A percentile compares a stretch with the other conserved stretches of the same genome.
Conservation (phyloP, 2,113 vertebrate genomes). For the Murina feae region DNA sequence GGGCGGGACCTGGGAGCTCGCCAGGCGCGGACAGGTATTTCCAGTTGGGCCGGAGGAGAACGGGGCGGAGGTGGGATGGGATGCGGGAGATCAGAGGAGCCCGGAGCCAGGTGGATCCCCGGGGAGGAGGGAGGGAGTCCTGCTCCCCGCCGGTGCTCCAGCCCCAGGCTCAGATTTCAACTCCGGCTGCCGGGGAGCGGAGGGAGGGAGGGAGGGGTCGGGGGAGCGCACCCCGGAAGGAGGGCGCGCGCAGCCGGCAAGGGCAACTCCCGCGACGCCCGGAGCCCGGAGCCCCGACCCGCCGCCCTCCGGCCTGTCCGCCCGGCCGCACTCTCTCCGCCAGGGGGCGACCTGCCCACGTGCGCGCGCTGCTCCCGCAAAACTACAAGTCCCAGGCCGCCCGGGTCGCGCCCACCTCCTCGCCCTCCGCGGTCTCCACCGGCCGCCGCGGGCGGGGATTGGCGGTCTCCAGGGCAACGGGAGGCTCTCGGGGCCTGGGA, state of each 20-base stretch:
- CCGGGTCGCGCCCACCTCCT: constrained; percentile 20
- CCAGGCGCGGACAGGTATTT: constrained; percentile 69
- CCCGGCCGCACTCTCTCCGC: constrained; percentile 16
- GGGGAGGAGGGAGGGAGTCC: constrained; percentile 3
- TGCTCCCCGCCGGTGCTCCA: not conserved
- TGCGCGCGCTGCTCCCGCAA: not conserved
- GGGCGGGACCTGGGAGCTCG: constrained; percentile 33
- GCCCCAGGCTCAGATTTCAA: constrained; percentile 28
- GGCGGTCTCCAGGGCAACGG: constrained; percentile 72
- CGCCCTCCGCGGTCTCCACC: constrained; percentile 4
- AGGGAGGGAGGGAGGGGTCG: not conserved
- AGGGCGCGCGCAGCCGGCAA: not conserved
- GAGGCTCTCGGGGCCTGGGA: constrained; percentile 67
- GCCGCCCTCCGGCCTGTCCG: not conserved
- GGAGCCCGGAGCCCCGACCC: not conserved
- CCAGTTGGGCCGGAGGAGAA: constrained; percentile 51
- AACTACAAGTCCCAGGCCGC: constrained; percentile 74
- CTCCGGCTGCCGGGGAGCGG: not conserved
- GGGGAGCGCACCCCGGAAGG: not conserved
- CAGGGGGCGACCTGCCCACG: constrained; percentile 66
- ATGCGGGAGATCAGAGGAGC: constrained; percentile 12
- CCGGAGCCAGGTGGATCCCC: not conserved
- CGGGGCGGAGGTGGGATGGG: not conserved
- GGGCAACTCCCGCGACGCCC: not conserved
- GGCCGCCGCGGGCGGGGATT: constrained; percentile 51